phyloP scores from a whole-genome alignment of 2,113 vertebrate species.

The Antennarius striatus region DNA sequence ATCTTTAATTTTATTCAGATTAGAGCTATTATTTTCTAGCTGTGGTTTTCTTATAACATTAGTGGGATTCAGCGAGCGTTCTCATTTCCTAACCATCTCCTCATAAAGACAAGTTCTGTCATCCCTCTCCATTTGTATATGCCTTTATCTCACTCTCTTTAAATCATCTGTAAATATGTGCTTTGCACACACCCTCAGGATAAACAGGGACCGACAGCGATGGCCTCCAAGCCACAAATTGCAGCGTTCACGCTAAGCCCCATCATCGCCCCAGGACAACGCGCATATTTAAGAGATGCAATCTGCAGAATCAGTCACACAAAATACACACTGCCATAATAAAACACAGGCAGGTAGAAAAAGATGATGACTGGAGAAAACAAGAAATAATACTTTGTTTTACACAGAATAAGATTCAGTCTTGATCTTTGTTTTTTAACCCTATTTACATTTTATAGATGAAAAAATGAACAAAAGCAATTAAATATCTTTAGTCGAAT shows the following conservation, averaged over 20 bases:
- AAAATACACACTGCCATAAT: slow-evolving; percentile 34
- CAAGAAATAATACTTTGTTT: background rate
- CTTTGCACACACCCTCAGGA: slow-evolving; percentile 30
- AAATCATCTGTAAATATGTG: slow-evolving; percentile 42
- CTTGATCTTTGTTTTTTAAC: too few species aligned
- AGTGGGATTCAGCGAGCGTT: slow-evolving; percentile 1
- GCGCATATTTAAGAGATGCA: slow-evolving; percentile 32
- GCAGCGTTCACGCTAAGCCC: slow-evolving; percentile 39
- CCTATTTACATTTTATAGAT: too few species aligned
- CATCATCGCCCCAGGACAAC: slow-evolving; percentile 45
- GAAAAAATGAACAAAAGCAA: too few species aligned
- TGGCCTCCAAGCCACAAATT: slow-evolving; percentile 54
- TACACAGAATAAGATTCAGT: background rate
- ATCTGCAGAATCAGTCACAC: slow-evolving; percentile 33
- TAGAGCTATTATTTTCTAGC: slow-evolving; percentile 33
- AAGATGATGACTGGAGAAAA: background rate
- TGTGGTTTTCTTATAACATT: slow-evolving; percentile 25
- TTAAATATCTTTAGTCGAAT: too few species aligned
- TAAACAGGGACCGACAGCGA: slow-evolving; percentile 34
- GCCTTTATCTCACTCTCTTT: slow-evolving; percentile 36
- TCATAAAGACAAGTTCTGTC: slow-evolving; percentile 12
- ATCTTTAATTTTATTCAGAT: too few species aligned
- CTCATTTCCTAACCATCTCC: slow-evolving; percentile 14
- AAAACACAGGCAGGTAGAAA: slow-evolving; percentile 13
- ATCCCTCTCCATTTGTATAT: slow-evolving; percentile 9